Evolutionary conservation across 1,140 invertebrate species (phyloP), one percentile per base, ranked within the genome.

Genomic region (Aphaenogaster ashmeadi): DNA sequence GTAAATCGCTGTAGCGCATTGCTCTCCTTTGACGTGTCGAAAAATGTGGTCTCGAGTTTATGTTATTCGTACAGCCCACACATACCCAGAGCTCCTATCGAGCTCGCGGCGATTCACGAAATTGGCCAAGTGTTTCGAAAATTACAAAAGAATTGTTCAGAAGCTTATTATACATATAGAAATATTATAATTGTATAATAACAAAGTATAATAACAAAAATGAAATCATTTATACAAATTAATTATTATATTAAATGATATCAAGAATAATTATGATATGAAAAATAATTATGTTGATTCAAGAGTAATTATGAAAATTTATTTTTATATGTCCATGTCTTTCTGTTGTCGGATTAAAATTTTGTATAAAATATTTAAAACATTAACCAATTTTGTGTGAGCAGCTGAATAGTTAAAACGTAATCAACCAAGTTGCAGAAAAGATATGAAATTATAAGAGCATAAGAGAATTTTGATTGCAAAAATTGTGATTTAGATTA

Each of bases 1-100:
- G 83, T 72, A 62, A 90, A 81, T 89, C 79, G 87, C 44, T 60
- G 21, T 52, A 64, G 44, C 27, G 38, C 3, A 18, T 15, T 56
- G 27, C 27, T 60, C 8, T n/a, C 41, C 13, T n/a, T 69, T 50
- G 33, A 41, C 54, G 33, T 54, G 47, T 52, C 58, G 58, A 67
- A 52, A 85, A 66, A 79, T 27, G 60, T 21, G 33, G 5, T 47
- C 33, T n/a, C 27, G 44, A 67, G 60, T 62, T 86, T 86, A 77
- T 44, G 21, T 54, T 74, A 58, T 44, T 60, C 27, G 44, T 41
- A 27, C 33, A n/a, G 56, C 3, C 0, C 7, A 60, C 36, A 56
- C 27, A 27, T 27, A 2, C 38, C 15, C 21, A 6, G n/a, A 41
- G 15, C 8, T 18, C 36, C 15, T 36, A 36, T 11, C 5, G 7